Evolutionary conservation across 2,113 vertebrate species (phyloP).

Genomic region (Campylorhamphus procurvoides): DNA sequence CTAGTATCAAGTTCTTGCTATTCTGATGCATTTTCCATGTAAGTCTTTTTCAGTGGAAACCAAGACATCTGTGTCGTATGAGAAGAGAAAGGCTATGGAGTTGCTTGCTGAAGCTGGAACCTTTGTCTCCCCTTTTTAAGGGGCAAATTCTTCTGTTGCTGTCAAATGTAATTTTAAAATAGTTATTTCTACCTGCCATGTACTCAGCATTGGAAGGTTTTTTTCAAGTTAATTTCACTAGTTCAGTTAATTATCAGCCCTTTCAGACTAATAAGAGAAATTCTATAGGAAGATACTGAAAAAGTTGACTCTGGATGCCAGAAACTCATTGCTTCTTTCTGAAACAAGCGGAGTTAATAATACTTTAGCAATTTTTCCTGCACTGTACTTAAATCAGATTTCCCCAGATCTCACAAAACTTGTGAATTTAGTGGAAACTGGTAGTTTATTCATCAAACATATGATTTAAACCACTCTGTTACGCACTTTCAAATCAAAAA

Average conservation of each 20-base stretch:
- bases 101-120: neutral
- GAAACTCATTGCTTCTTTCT: neutral
- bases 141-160: neutral
- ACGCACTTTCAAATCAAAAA: slow-evolving; percentile 32
- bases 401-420: slow-evolving; percentile 2
- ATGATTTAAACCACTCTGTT: slow-evolving; percentile 26
- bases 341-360: slow-evolving; percentile 5
- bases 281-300: neutral
- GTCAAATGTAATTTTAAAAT: neutral
- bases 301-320: neutral
- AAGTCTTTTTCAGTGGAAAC: neutral
- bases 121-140: neutral
- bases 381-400: slow-evolving; percentile 19
- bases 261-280: neutral
- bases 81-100: neutral
- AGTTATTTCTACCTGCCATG: neutral
- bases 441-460: slow-evolving; percentile 37
- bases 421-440: slow-evolving; percentile 6
- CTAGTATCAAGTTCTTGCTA: neutral
- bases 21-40: neutral
- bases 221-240: slow-evolving; percentile 24
- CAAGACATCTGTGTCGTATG: neutral
- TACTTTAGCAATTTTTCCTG: slow-evolving; percentile 33
- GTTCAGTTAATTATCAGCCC: neutral
- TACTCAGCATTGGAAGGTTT: neutral